phyloP scores from a whole-genome alignment of 2,888 invertebrate species.

The Apoda limacodes region DNA sequence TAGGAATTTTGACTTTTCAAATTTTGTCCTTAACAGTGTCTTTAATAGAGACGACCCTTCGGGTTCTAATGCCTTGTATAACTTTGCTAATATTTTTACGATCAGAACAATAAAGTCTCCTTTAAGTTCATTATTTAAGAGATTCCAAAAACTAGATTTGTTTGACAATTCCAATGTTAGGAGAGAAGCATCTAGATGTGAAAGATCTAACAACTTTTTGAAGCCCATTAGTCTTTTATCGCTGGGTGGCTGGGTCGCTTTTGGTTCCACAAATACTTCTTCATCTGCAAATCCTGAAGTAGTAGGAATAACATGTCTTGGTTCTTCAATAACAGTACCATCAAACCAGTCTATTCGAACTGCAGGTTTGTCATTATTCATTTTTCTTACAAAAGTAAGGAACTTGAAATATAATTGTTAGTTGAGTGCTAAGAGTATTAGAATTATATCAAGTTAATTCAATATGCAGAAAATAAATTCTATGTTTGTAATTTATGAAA shows the following conservation, averaged over 20 bases:
- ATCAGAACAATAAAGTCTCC: conserved; percentile 60
- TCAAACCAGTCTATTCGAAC: conserved; percentile 63
- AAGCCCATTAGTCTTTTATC: conserved; percentile 59
- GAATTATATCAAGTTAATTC: too few species aligned
- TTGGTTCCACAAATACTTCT: conserved; percentile 24
- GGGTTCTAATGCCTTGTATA: conserved; percentile 40
- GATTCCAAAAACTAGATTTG: conserved; percentile 53
- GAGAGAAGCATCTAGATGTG: conserved; percentile 41
- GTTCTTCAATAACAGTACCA: conserved; percentile 49
- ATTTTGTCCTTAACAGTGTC: conserved; percentile 34
- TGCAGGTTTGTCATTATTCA: conserved; percentile 40
- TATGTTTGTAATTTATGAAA: too few species aligned
- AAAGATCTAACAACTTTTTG: conserved; percentile 50
- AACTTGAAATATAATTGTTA: too few species aligned
- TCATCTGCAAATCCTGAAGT: conserved; percentile 36
- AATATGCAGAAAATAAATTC: too few species aligned
- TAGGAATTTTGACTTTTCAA: conserved; percentile 43
- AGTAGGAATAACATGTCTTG: conserved; percentile 21
- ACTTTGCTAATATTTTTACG: conserved; percentile 45
- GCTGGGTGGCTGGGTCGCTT: conserved; percentile 25
- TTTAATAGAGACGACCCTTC: conserved; percentile 42
- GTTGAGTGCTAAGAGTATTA: too few species aligned
- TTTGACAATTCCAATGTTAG: conserved; percentile 51
- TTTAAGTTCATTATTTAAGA: conserved; percentile 47
- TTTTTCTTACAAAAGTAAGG: conserved; percentile 18